Evolutionary conservation across 2,797 vertebrate genomes (phyloP).

Genomic region (Sebastes vulpes): DNA sequence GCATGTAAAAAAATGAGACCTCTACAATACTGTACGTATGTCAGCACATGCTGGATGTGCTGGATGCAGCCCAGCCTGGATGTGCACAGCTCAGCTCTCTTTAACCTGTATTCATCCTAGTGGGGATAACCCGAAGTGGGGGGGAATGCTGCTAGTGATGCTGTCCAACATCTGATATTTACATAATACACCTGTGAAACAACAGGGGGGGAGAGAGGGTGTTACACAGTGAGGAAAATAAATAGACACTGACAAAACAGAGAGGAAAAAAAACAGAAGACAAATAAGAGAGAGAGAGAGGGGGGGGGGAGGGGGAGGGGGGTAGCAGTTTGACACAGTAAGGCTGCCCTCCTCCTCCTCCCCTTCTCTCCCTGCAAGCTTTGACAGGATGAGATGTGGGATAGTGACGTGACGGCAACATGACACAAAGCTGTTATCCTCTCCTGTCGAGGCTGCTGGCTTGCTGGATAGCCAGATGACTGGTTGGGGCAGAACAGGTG

Average conservation of each 20-base stretch:
- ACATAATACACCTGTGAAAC: slow-evolving; percentile 42
- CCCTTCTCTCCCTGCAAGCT: slow-evolving; percentile 5
- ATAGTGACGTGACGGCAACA: slow-evolving; percentile 49
- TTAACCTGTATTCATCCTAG: slow-evolving; percentile 17
- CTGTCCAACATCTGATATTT: slow-evolving; percentile 57
- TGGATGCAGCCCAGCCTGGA: slow-evolving; percentile 4
- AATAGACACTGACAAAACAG: background rate
- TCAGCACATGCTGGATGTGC: slow-evolving; percentile 7
- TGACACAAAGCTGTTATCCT: slow-evolving; percentile 65
- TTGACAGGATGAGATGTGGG: slow-evolving; percentile 56
- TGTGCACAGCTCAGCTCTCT: slow-evolving; percentile 44
- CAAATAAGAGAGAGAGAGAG: background rate
- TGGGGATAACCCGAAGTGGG: slow-evolving; percentile 19
- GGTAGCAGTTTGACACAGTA: slow-evolving; percentile 5
- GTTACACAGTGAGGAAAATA: background rate
- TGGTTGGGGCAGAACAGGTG: slow-evolving; percentile 51
- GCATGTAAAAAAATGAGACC: background rate
- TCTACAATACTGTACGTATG: slow-evolving; percentile 3
- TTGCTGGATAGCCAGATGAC: slow-evolving; percentile 43
- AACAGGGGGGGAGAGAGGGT: background rate
- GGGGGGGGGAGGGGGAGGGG: too few relatives aligned
- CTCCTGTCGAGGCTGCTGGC: slow-evolving; percentile 34
- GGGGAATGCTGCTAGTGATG: slow-evolving; percentile 39
- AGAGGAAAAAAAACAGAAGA: background rate
- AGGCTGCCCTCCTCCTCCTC: background rate